A percentile compares a stretch with the other conserved stretches of the same genome.
phyloP scores from a whole-genome alignment of 2,888 invertebrate species.

The Ptilodon capucinus region DNA sequence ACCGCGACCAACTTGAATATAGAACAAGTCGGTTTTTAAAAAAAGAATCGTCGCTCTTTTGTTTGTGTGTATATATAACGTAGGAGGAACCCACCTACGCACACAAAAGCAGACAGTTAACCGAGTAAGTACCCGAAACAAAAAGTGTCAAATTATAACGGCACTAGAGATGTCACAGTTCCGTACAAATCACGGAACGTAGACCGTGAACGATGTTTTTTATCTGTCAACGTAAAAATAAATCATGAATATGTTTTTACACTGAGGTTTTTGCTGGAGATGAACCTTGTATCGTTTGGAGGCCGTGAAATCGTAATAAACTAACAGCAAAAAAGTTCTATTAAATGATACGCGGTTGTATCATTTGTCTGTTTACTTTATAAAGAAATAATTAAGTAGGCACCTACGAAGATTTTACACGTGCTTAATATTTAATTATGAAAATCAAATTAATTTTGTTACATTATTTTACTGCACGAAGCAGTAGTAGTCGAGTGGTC shows the following conservation, averaged over 20 bases:
- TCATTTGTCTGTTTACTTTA: slow-evolving; percentile 7
- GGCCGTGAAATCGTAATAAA: slow-evolving; percentile 50
- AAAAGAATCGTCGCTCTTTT: slow-evolving; percentile 52
- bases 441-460: no score
- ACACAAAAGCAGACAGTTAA: slow-evolving; percentile 42
- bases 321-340: slow-evolving; percentile 10
- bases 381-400: not conserved
- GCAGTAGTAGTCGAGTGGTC: no score
- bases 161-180: slow-evolving; percentile 40
- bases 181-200: slow-evolving; percentile 15
- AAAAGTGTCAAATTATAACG: slow-evolving; percentile 36
- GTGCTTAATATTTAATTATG: no score
- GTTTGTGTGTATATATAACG: slow-evolving; percentile 46
- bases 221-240: slow-evolving; percentile 20
- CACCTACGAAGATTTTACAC: no score
- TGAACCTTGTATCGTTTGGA: slow-evolving; percentile 43
- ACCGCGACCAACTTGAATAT: slow-evolving; percentile 65
- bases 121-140: slow-evolving; percentile 20
- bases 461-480: no score
- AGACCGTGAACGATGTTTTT: slow-evolving; percentile 37
- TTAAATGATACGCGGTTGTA: slow-evolving; percentile 5
- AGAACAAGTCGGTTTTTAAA: slow-evolving; percentile 52
- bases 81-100: slow-evolving; percentile 55
- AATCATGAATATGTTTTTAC: slow-evolving; percentile 26
- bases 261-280: slow-evolving; percentile 22